These are phyloP conservation scores for Dromococcyx pavoninus DNA, from an alignment of 2,797 vertebrate genomes.

Conservation along the genomic window DNA sequence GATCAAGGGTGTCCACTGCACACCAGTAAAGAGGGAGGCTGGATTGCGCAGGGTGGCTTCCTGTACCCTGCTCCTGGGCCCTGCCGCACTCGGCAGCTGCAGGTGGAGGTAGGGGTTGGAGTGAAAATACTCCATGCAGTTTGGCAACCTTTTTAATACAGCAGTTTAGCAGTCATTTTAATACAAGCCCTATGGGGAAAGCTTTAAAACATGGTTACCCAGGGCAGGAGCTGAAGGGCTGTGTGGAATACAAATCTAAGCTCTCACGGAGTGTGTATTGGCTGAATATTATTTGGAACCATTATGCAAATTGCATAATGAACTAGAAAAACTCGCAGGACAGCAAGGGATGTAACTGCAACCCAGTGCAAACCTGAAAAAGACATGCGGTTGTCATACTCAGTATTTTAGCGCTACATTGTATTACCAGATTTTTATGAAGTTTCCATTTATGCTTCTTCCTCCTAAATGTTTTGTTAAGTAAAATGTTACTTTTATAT, in stretches of 20 bases:
- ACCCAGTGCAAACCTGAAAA: not conserved
- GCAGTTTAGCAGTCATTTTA: not conserved
- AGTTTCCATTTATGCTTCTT: not conserved
- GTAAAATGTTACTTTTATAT: not conserved
- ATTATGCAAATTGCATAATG: not conserved
- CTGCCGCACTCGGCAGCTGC: fast-evolving
- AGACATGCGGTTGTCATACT: not conserved
- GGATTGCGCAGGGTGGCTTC: not conserved
- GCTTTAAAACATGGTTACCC: not conserved
- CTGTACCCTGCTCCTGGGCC: fast-evolving
- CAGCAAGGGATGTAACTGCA: not conserved
- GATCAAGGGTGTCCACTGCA: fast-evolving
- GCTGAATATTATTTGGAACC: not conserved
- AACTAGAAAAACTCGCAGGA: not conserved
- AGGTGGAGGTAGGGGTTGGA: no score
- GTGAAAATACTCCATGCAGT: fast-evolving
- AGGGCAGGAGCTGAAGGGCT: not conserved
- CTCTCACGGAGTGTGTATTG: not conserved
- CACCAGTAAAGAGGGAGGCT: fast-evolving
- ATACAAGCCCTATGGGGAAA: not conserved
- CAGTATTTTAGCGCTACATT: not conserved
- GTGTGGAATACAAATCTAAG: not conserved
- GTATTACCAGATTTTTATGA: not conserved
- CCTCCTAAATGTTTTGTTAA: not conserved
- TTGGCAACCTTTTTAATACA: not conserved